Evolutionary conservation across 2,888 invertebrate genomes (phyloP).

Genomic region (Acleris literana): DNA sequence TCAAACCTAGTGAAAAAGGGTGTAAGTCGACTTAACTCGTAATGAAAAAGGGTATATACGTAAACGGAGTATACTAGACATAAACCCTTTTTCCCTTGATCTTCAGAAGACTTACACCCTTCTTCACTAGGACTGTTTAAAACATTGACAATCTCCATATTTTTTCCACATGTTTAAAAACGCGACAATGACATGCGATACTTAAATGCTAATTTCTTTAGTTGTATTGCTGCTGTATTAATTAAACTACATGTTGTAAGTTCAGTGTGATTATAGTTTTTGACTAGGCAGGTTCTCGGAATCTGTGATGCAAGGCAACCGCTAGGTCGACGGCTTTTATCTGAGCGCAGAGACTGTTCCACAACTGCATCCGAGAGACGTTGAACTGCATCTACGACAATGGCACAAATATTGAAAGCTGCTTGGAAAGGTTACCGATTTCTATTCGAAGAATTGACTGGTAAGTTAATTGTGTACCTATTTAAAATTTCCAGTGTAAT

Average conservation of each 20-base stretch:
- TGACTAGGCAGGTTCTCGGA: constrained; percentile 10
- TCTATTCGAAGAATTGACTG: constrained; percentile 65
- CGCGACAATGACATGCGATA: constrained; percentile 16
- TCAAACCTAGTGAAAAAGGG: too few relatives aligned
- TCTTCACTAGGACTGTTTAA: too few relatives aligned
- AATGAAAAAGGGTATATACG: too few relatives aligned
- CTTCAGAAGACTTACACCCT: too few relatives aligned
- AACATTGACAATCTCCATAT: neutral
- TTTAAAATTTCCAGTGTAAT: too few relatives aligned
- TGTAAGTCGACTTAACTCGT: too few relatives aligned
- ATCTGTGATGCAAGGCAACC: constrained; percentile 30
- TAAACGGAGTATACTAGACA: too few relatives aligned
- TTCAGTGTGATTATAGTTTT: constrained; percentile 33
- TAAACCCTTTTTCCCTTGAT: too few relatives aligned
- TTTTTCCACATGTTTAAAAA: constrained; percentile 22
- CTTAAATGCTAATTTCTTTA: constrained; percentile 31
- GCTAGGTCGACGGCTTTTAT: constrained; percentile 12
- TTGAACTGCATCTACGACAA: constrained; percentile 39
- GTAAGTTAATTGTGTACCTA: constrained; percentile 49
- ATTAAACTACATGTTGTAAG: constrained; percentile 20
- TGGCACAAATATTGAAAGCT: constrained; percentile 65
- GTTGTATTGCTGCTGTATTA: constrained; percentile 18
- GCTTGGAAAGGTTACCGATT: constrained; percentile 57
- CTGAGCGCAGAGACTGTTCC: constrained; percentile 4
- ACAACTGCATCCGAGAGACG: neutral